Base-by-base conservation (phyloP, 2,888 invertebrate genomes). In the Lissonota sp. region DNA sequence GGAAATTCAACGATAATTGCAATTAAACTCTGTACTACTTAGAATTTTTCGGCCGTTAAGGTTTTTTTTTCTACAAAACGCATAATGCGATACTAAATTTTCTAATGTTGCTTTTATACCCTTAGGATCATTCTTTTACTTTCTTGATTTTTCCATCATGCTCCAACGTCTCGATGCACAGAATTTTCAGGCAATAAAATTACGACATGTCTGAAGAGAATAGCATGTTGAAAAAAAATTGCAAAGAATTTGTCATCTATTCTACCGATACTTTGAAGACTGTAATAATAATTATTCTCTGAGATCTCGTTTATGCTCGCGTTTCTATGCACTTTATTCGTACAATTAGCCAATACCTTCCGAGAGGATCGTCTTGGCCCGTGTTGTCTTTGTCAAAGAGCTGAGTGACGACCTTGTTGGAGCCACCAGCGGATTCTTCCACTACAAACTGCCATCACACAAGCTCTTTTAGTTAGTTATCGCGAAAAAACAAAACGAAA, bases 321-420 rank as follows among this genome's bases (percentile, higher is more conserved):
- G 51, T 6, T 53, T 39, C 58, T 49, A 80, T 76, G 64, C 53
- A 63, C 60, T 82, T 53, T 83, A 82, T 84, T 85, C 84, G 82
- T 86, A 84, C 82, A 82, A 87, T 93, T 95, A 93, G 94, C 84
- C 72, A 88, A 86, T 94, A 97, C 97, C 98, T 97, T 95, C 99
- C 99, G 90, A 99, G 95, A 89, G 96, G 95, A 94, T 99, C 99
- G 94, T 99, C 98, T 92, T 96, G 95, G 92, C 96, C 97, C 88
- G 97, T 96, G 91, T 96, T 96, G 94, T 99, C 98, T 95, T 98
- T 97, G 95, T 99, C 98, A 95, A 95, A 97, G 89, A 98, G 95
- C 92, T 97, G 94, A 90, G 93, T 93, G 90, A 96, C 93, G 88
- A 94, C 85, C 86, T 85, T 88, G 89, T 87, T 88, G 89, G 88